Percentiles rank a stretch among this genome's conserved stretches.
phyloP scores from a whole-genome alignment of 2,888 invertebrate genomes.

The Melanophora roralis region DNA sequence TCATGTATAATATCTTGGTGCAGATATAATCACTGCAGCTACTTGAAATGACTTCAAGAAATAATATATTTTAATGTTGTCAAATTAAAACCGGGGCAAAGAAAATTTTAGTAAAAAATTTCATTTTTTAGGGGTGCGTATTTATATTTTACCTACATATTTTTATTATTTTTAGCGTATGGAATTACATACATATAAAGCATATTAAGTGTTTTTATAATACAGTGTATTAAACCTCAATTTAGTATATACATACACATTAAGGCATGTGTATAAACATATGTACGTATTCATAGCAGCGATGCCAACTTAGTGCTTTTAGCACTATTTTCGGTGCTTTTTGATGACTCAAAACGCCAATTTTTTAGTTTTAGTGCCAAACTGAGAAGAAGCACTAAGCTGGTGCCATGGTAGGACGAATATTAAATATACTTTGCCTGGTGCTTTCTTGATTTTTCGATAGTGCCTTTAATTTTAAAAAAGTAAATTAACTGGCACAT shows the following conservation, averaged over 20 bases:
- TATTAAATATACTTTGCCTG: too few species aligned
- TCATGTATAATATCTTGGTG: slow-evolving; percentile 34
- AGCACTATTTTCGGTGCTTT: too few species aligned
- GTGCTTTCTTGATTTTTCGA: too few species aligned
- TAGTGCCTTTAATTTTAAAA: too few species aligned
- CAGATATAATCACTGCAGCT: slow-evolving; percentile 24
- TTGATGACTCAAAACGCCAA: too few species aligned
- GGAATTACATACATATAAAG: too few species aligned
- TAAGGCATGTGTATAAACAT: not conserved
- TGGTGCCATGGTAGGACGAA: too few species aligned
- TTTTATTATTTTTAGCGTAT: slow-evolving; percentile 41
- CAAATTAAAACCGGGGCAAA: slow-evolving; percentile 75
- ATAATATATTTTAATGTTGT: slow-evolving; percentile 72
- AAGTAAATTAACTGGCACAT: too few species aligned
- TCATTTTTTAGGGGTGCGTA: slow-evolving; percentile 76
- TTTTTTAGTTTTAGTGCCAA: too few species aligned
- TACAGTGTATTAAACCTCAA: slow-evolving; percentile 11
- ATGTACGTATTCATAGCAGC: too few species aligned
- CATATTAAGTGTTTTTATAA: slow-evolving; percentile 23
- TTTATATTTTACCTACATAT: slow-evolving; percentile 31
- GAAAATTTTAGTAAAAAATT: slow-evolving; percentile 76
- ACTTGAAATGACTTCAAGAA: slow-evolving; percentile 52
- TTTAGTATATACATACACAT: slow-evolving; percentile 16
- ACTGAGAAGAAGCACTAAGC: too few species aligned
- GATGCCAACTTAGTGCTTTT: too few species aligned